phyloP scores from a whole-genome alignment of 2,113 vertebrate genomes.

The Acrocephalus kingi region DNA sequence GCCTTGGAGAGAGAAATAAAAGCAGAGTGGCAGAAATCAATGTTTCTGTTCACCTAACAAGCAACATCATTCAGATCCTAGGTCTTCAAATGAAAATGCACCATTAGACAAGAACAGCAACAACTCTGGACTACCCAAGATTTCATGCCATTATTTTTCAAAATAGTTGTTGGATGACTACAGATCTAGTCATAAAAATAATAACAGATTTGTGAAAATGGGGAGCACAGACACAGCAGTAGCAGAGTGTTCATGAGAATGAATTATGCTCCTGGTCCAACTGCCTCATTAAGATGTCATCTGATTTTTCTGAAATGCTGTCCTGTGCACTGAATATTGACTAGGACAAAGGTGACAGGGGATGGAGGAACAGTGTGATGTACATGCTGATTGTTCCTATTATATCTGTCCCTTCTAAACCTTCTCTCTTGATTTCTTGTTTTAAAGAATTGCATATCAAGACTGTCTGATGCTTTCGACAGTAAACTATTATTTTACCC shows the following conservation, averaged over 20 bases:
- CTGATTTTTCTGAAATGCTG: neutral
- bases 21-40: neutral
- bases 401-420: neutral
- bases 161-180: neutral
- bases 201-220: neutral
- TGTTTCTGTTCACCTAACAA: neutral
- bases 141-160: neutral
- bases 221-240: neutral
- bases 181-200: neutral
- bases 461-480: neutral
- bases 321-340: accelerated
- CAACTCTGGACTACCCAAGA: neutral
- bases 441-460: neutral
- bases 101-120: neutral
- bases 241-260: neutral
- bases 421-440: neutral
- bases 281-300: accelerated
- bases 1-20: neutral
- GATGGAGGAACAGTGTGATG: neutral
- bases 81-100: neutral
- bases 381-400: neutral
- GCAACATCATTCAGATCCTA: neutral
- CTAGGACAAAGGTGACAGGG: neutral
- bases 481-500: neutral
- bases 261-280: neutral